A percentile compares a stretch with the other conserved stretches of the same genome.
These are phyloP conservation scores for Cyprinodon variegatus DNA, from an alignment of 2,113 vertebrate genomes.

Conservation along the genomic window DNA sequence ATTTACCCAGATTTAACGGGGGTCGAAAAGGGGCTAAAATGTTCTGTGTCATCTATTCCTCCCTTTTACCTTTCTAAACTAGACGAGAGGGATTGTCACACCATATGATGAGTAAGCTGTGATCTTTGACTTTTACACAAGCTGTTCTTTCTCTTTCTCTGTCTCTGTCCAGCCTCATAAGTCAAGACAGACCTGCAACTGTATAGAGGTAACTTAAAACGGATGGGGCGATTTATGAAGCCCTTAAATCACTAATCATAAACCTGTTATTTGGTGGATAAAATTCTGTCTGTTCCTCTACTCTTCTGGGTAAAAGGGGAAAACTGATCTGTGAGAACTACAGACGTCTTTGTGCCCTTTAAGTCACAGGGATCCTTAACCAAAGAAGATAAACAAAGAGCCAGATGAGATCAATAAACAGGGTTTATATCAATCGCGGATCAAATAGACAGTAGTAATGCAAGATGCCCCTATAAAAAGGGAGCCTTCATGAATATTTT, in stretches of 20 bases:
- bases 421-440: slow-evolving; percentile 39
- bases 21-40: slow-evolving; percentile 63
- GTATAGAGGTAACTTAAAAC: slow-evolving; percentile 70
- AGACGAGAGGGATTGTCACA: slow-evolving; percentile 64
- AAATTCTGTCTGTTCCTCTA: slow-evolving; percentile 53
- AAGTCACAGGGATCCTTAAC: slow-evolving; percentile 55
- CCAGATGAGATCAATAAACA: slow-evolving; percentile 52
- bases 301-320: slow-evolving; percentile 36
- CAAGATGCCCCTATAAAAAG: neutral
- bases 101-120: slow-evolving; percentile 51
- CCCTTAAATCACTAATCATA: slow-evolving; percentile 76
- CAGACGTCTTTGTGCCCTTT: slow-evolving; percentile 19
- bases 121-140: slow-evolving; percentile 59
- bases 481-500: slow-evolving; percentile 1
- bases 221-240: slow-evolving; percentile 66
- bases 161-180: slow-evolving; percentile 23
- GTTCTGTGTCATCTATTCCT: slow-evolving; percentile 48
- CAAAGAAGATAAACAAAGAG: slow-evolving; percentile 57
- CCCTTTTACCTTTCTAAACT: slow-evolving; percentile 37
- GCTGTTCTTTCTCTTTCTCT: slow-evolving; percentile 40
- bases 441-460: slow-evolving; percentile 31
- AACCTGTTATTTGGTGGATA: slow-evolving; percentile 76
- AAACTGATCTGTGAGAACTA: slow-evolving; percentile 55
- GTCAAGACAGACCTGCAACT: slow-evolving; percentile 48
- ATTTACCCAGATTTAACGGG: slow-evolving; percentile 63